Evolutionary conservation across 1,140 invertebrate genomes (phyloP), one percentile per base, ranked within the genome.

Genomic region (Coenobita brevimanus): DNA sequence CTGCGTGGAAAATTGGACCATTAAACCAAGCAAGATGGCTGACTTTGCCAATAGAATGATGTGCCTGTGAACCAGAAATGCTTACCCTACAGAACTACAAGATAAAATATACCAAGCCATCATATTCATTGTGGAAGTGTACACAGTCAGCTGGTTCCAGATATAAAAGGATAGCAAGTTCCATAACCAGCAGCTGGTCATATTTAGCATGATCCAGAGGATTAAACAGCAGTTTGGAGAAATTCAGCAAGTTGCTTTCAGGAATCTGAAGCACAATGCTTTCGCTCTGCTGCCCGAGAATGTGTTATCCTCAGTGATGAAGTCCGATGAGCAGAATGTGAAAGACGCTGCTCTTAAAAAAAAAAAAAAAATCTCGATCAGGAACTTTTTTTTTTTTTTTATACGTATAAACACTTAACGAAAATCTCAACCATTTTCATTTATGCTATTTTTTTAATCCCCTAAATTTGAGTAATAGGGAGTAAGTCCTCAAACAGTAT

Each of bases 61-160:
- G 54, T 57, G 13, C n/a, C n/a, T 57, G 54, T 57, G 54, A n/a
- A 57, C 54, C 54, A 57, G 54, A 57, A n/a, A n/a, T 57, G 54
- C n/a, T 10, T 57, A 57, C 54, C 54, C 54, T n/a, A n/a, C 54
- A 57, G 54, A 57, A 57, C 54, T 57, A n/a, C 54, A 57, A 13
- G 54, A 57, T 57, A 57, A 57, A n/a, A 10, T 57, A 13, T 57
- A 57, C 54, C n/a, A n/a, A n/a, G n/a, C n/a, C n/a, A n/a, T n/a
- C n/a, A n/a, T n/a, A n/a, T n/a, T n/a, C n/a, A n/a, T 57, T 57
- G 54, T 57, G 54, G 54, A 57, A n/a, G 54, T 57, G 54, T 57
- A 57, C n/a, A n/a, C n/a, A n/a, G n/a, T n/a, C n/a, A n/a, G n/a
- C n/a, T n/a, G n/a, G n/a, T n/a, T n/a, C n/a, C n/a, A n/a, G 54